phyloP scores from a whole-genome alignment of 2,797 vertebrate genomes.

The Brotula barbata region DNA sequence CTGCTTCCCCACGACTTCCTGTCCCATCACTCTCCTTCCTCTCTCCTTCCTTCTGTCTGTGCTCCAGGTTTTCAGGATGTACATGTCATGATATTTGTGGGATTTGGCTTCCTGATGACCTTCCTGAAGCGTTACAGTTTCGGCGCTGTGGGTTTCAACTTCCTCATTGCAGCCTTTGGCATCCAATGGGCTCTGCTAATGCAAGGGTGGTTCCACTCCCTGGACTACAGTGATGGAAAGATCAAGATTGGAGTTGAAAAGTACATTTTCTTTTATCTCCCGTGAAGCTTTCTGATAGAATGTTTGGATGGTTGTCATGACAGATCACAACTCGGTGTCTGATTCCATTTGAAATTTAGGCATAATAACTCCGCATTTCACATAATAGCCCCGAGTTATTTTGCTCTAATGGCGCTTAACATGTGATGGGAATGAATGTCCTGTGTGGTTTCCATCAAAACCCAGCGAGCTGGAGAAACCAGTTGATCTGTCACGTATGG shows the following conservation, averaged over 20 bases:
- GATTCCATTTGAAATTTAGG: too few species aligned
- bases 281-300: too few species aligned
- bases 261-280: constrained; percentile 69
- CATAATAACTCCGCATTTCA: too few species aligned
- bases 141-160: constrained; percentile 91
- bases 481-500: constrained; percentile 10
- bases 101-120: constrained; percentile 97
- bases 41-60: neutral
- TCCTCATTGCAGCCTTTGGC: constrained; percentile 92
- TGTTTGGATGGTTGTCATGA: too few species aligned
- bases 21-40: neutral
- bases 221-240: constrained; percentile 75
- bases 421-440: constrained; percentile 3
- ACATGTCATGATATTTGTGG: constrained; percentile 97
- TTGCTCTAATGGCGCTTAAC: neutral
- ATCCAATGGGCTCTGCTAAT: constrained; percentile 96
- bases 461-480: constrained; percentile 21
- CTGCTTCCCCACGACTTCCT: neutral
- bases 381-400: neutral
- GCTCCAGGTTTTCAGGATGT: constrained; percentile 94
- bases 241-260: constrained; percentile 88
- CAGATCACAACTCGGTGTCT: too few species aligned
- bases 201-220: constrained; percentile 93
- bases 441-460: constrained; percentile 1
- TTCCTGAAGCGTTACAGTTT: constrained; percentile 95